Base-by-base conservation (phyloP, 1,140 invertebrate genomes). In the Plectrocnemia conspersa region DNA sequence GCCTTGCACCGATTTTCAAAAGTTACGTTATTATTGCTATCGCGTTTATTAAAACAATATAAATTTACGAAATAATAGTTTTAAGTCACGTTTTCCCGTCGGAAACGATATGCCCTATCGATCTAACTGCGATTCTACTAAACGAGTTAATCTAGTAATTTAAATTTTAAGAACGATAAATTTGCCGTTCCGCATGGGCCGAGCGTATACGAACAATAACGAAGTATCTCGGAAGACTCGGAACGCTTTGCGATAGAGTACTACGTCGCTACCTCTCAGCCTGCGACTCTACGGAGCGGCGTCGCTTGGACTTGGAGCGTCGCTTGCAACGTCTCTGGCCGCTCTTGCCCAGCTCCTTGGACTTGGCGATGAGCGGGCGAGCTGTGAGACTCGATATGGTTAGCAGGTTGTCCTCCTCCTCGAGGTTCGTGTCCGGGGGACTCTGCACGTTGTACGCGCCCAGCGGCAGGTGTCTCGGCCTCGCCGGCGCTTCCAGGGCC, bases 341-440 rank as follows among this genome's bases (percentile, higher is more conserved):
- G 91, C 18, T 81, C 88, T 69, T 83, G 85, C 5, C 79, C 77
- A 46, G 76, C 78, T 62, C 81, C 10, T 79, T 72, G 0, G 82
- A 82, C 50, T 82, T 84, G 15, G 82, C 82, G 49, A 85, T 79
- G 55, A 85, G 71, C 16, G 83, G 83, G 24, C 83, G 70, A 0
- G 82, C 83, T 13, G 83, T 85, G 29, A 85, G 73, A 52, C 82
- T 84, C 15, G 82, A 84, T 35, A 85, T 79, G 7, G 83, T 85
- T 65, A 85, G 67, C 46, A 84, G 66, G 24, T 83, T 83, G 64
- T 85, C 83, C 52, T 85, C 82, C 63, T 85, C 82, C 50, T 80
- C 79, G 48, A 81, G 77, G 36, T 84, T 82, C 0, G 77, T 77
- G 5, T 80, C 76, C 19, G 77, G 69, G 80, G 1, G 77, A 75